A percentile compares a stretch with the other conserved stretches of the same genome.
Evolutionary conservation across 2,113 vertebrate genomes (phyloP).

Genomic region (Mastomys coucha): DNA sequence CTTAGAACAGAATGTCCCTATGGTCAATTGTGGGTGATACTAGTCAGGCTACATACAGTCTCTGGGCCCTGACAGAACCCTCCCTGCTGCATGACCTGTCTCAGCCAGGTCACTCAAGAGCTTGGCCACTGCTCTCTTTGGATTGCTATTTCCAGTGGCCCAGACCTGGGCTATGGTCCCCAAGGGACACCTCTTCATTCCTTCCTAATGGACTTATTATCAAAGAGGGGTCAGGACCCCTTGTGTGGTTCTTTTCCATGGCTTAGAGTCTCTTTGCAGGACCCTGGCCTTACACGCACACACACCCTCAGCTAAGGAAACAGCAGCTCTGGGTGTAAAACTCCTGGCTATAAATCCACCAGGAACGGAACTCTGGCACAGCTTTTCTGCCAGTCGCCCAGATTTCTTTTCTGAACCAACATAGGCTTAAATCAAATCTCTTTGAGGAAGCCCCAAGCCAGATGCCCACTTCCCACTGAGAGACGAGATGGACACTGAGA

Average conservation of each 20-base stretch:
- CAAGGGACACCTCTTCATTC: neutral
- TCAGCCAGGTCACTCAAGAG: neutral
- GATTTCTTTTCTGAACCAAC: slow-evolving; percentile 21
- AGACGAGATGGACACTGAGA: slow-evolving; percentile 63
- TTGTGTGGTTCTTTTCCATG: neutral
- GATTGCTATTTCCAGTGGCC: no score
- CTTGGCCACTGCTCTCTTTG: neutral
- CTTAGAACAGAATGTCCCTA: neutral
- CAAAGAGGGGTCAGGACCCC: neutral
- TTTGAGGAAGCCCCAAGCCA: neutral
- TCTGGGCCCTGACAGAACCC: neutral
- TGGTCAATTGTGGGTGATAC: neutral
- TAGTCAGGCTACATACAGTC: neutral
- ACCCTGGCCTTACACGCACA: neutral
- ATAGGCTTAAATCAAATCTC: slow-evolving; percentile 66
- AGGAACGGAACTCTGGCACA: neutral
- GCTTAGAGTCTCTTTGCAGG: neutral
- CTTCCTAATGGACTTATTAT: neutral
- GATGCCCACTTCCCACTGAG: slow-evolving; percentile 9
- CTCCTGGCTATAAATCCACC: neutral
- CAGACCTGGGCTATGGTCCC: neutral
- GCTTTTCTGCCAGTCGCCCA: neutral
- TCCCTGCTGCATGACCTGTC: fast-evolving
- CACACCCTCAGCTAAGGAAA: neutral
- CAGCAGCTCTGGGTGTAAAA: neutral